phyloP scores from a whole-genome alignment of 2,113 vertebrate genomes.

The Xerus inauris region DNA sequence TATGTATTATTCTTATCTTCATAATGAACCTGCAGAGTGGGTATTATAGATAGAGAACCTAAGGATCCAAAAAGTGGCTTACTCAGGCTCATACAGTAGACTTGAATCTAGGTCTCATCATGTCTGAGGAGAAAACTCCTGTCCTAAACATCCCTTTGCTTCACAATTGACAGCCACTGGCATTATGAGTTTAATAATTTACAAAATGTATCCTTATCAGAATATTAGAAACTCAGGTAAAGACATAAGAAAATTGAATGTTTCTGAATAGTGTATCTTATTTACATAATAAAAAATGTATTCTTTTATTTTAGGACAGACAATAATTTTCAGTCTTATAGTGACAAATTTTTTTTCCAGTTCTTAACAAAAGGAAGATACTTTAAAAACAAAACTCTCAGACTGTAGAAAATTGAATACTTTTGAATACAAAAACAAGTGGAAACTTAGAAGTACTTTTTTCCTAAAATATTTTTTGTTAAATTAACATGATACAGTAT shows the following conservation, averaged over 20 bases:
- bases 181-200: neutral
- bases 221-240: neutral
- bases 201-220: neutral
- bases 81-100: neutral
- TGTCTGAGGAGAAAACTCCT: neutral
- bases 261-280: neutral
- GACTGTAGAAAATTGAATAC: neutral
- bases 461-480: slow-evolving; percentile 7
- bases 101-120: neutral
- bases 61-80: neutral
- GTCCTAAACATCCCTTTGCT: neutral
- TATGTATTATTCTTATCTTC: neutral
- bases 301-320: slow-evolving; percentile 43
- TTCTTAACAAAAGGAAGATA: slow-evolving; percentile 13
- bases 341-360: neutral
- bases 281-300: neutral
- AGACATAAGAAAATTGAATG: neutral
- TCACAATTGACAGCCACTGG: neutral
- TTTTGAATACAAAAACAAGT: neutral
- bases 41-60: neutral
- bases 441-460: neutral
- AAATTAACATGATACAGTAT: neutral
- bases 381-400: neutral
- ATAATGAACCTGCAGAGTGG: neutral
- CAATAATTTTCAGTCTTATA: neutral